phyloP scores from a whole-genome alignment of 2,797 vertebrate species.

The Bovichtus variegatus region DNA sequence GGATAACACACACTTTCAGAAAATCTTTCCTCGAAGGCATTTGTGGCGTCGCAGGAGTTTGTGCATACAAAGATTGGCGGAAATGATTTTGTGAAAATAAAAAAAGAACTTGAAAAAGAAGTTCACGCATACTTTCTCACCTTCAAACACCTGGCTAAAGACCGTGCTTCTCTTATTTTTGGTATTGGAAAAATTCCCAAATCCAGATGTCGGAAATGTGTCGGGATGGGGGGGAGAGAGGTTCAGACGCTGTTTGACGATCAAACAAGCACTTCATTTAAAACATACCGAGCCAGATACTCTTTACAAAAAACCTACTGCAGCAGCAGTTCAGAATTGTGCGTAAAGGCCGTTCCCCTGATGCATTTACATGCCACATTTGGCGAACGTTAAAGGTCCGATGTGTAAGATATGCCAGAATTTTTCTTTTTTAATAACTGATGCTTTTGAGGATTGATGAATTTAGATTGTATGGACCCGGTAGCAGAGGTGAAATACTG shows the following conservation, averaged over 20 bases:
- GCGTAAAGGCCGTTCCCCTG: neutral
- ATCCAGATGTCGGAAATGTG: neutral
- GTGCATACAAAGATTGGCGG: neutral
- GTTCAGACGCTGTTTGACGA: neutral
- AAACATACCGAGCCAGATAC: neutral
- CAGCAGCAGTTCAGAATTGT: neutral
- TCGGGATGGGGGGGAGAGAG: neutral
- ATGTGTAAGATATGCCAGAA: too few relatives aligned
- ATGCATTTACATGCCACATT: conserved; percentile 12
- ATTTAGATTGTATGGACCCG: too few relatives aligned
- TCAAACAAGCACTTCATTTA: neutral
- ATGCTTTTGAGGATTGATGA: too few relatives aligned
- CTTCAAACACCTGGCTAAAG: neutral
- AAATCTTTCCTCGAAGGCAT: neutral
- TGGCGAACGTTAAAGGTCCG: too few relatives aligned
- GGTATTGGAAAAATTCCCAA: neutral
- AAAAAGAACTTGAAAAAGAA: neutral
- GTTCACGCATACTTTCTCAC: neutral
- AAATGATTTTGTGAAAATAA: neutral
- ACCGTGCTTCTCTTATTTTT: neutral
- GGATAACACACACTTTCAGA: neutral
- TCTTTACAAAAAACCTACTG: neutral
- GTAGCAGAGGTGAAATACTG: too few relatives aligned
- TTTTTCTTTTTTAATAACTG: too few relatives aligned
- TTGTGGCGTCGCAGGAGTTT: neutral